phyloP scores from a whole-genome alignment of 2,888 invertebrate species.

The Ophraella communa region DNA sequence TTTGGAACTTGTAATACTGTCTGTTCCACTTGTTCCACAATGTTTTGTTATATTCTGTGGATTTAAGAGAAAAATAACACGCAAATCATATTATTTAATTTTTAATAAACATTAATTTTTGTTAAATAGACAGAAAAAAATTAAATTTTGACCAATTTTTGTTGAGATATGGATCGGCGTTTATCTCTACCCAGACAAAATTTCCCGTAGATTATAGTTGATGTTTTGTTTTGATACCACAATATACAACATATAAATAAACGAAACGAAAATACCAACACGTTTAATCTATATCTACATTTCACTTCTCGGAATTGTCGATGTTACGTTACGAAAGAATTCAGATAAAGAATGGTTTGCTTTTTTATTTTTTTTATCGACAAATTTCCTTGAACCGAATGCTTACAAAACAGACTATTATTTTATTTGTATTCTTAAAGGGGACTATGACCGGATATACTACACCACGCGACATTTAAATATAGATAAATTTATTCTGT shows the following conservation, averaged over 20 bases:
- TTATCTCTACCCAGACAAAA: too few species aligned
- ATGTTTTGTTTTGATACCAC: background rate
- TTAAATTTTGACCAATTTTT: too few species aligned
- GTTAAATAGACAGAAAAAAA: too few species aligned
- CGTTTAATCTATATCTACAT: background rate
- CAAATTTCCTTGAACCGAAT: background rate
- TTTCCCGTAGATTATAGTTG: too few species aligned
- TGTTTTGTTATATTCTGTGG: too few species aligned
- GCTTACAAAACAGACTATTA: background rate
- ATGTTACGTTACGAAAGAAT: conserved; percentile 5
- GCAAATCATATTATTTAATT: too few species aligned
- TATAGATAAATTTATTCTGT: background rate
- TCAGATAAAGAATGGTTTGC: conserved; percentile 1
- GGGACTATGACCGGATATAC: background rate
- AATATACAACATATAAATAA: background rate
- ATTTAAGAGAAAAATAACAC: too few species aligned
- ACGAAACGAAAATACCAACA: background rate
- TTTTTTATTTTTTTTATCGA: background rate
- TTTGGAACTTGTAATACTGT: too few species aligned
- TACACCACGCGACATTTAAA: background rate
- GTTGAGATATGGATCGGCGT: too few species aligned
- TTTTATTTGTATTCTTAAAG: background rate
- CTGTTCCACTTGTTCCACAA: too few species aligned
- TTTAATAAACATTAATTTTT: too few species aligned
- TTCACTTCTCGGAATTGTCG: background rate